A percentile compares a stretch with the other conserved stretches of the same genome.
Conservation (phyloP, 2,888 invertebrate species). For the Torymus auratus region DNA sequence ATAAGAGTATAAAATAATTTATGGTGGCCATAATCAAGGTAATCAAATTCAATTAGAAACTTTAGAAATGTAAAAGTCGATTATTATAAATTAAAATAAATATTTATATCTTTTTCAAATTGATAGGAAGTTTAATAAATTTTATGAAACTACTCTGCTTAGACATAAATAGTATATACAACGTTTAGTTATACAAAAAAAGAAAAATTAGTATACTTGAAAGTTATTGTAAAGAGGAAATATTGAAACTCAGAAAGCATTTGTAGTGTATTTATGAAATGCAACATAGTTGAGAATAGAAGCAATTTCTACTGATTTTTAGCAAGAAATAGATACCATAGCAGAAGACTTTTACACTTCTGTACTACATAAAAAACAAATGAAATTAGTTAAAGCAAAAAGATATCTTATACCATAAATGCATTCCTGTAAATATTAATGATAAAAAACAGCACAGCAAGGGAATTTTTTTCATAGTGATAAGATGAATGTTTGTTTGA, state of each 20-base stretch:
- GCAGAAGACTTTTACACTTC: conserved; percentile 43
- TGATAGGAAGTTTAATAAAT: no score
- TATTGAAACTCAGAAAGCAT: no score
- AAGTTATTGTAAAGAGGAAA: no score
- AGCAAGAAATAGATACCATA: background rate
- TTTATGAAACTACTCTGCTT: no score
- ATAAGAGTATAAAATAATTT: conserved; percentile 38
- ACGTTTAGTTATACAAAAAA: no score
- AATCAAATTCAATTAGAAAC: no score
- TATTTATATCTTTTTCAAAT: no score
- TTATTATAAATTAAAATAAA: background rate
- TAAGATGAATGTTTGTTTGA: conserved; percentile 44
- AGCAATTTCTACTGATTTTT: no score
- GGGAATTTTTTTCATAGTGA: conserved; percentile 50
- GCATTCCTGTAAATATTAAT: conserved; percentile 49
- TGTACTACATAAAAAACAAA: conserved; percentile 9
- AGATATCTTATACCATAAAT: conserved; percentile 39
- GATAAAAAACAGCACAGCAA: conserved; percentile 56
- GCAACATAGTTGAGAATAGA: no score
- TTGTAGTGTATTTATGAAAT: no score
- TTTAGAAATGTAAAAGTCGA: conserved; percentile 43
- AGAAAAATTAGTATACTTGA: no score
- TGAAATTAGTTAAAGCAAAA: conserved; percentile 21
- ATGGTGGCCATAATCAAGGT: background rate
- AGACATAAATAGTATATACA: no score